Base-by-base conservation (phyloP, 2,113 vertebrate genomes). In the Strix uralensis region DNA sequence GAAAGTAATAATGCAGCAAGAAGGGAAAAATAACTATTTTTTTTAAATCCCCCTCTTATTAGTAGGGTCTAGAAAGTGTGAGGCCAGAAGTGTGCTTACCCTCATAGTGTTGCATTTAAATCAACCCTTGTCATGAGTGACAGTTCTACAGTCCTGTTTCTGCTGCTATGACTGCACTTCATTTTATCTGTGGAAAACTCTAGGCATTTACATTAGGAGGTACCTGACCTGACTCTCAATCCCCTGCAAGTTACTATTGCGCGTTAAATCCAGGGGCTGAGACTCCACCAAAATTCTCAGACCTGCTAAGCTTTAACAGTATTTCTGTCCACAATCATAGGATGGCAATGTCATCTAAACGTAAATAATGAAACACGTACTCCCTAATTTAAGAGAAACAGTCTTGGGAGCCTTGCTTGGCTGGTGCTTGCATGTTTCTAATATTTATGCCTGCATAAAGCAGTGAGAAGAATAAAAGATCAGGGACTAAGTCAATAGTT, bases 391-490 rank as follows among this genome's bases (percentile, higher is more conserved):
- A 46, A 75, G 36, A 87, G 27, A 23, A 87, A 25, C 9, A 51
- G 27, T 42, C 44, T 73, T 3, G 2, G 61, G 30, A 87, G 15
- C 26, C 36, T 69, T 81, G 25, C 38, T 91, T 61, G n/a, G 15
- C 34, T 75, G 30, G 42, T 30, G 3, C 54, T 87, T 92, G 73
- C 71, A 14, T n/a, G 34, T 57, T 89, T 90, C 52, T 42, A 57
- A 36, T 20, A 18, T 29, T 80, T 61, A 4, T 1, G 13, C 51
- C 74, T 92, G 49, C 81, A 70, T 54, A 77, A 95, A 85, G 22
- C 38, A 82, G 84, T 85, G 86, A 94, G 62, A 58, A 27, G 73
- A 94, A 92, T 80, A 73, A 92, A 95, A 94, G 30, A 72, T 54
- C 27, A 58, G 58, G 34, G 29, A 25, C 22, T 1, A 7, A 88